Percentiles rank a stretch among this genome's conserved stretches.
phyloP scores from a whole-genome alignment of 2,797 vertebrate genomes.

The Ara ararauna region DNA sequence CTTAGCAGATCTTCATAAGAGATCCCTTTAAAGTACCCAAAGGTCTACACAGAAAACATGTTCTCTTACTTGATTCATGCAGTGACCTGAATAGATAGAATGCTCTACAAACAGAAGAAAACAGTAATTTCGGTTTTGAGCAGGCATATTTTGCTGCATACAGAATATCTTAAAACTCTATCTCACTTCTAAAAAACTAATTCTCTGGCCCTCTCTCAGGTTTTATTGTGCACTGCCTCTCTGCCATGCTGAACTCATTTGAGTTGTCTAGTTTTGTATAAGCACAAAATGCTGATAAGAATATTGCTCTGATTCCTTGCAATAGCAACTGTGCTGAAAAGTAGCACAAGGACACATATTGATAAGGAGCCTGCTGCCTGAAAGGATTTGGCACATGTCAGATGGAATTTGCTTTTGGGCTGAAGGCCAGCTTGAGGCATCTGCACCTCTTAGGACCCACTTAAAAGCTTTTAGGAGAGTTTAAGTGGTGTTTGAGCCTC shows the following conservation, averaged over 20 bases:
- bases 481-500: neutral
- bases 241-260: neutral
- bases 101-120: conserved; percentile 4
- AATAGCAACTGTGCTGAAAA: neutral
- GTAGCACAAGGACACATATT: neutral
- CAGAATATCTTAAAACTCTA: neutral
- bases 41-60: neutral
- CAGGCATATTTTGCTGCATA: neutral
- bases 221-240: neutral
- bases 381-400: conserved; percentile 19
- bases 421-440: neutral
- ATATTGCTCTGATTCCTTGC: neutral
- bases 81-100: conserved; percentile 40
- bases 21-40: neutral
- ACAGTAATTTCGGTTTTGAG: conserved; percentile 34
- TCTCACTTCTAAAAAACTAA: neutral
- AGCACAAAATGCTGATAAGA: conserved; percentile 17
- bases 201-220: neutral
- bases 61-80: conserved; percentile 20
- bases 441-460: conserved; percentile 31
- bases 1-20: neutral
- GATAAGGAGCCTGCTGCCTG: neutral
- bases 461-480: conserved; percentile 40
- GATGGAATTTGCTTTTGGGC: conserved; percentile 11
- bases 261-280: neutral